These are phyloP conservation scores for Cataglyphis altisquamis DNA, from an alignment of 2,888 invertebrate species.

Conservation along the genomic window DNA sequence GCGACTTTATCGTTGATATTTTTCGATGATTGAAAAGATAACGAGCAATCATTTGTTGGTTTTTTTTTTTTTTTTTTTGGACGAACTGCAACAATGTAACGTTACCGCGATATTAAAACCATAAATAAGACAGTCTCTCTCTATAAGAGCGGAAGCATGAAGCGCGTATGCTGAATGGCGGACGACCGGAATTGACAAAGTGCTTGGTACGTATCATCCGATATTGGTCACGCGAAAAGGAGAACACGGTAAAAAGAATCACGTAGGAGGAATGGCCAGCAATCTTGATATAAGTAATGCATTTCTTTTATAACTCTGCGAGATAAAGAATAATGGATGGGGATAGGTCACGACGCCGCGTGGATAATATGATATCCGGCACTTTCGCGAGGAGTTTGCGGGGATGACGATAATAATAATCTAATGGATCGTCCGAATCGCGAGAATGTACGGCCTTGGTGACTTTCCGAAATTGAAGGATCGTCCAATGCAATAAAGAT, in stretches of 20 bases:
- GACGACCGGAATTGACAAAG: slow-evolving; percentile 69
- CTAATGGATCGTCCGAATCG: slow-evolving; percentile 58
- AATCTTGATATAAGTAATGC: slow-evolving; percentile 85
- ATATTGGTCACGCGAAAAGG: slow-evolving; percentile 72
- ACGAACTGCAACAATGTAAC: not conserved
- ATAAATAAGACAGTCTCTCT: slow-evolving; percentile 38
- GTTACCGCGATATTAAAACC: slow-evolving; percentile 49
- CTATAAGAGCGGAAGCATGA: slow-evolving; percentile 32
- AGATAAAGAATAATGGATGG: slow-evolving; percentile 86
- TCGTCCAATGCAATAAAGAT: slow-evolving; percentile 27
- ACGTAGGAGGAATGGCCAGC: slow-evolving; percentile 78
- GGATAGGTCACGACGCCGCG: slow-evolving; percentile 76
- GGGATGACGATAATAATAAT: slow-evolving; percentile 73
- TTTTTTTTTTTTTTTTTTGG: not conserved
- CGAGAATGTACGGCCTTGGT: slow-evolving; percentile 54
- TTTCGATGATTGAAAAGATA: not conserved
- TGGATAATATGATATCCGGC: slow-evolving; percentile 83
- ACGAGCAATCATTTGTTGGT: not conserved
- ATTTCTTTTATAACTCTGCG: slow-evolving; percentile 83
- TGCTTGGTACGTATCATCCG: slow-evolving; percentile 71
- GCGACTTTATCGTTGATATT: not conserved
- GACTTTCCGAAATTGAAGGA: slow-evolving; percentile 58
- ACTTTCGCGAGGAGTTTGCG: slow-evolving; percentile 63
- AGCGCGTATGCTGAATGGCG: slow-evolving; percentile 49
- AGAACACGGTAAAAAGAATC: slow-evolving; percentile 68